Percentiles rank a stretch among this genome's conserved stretches.
Evolutionary conservation across 2,888 invertebrate genomes (phyloP).

Genomic region (Xanthia togata): DNA sequence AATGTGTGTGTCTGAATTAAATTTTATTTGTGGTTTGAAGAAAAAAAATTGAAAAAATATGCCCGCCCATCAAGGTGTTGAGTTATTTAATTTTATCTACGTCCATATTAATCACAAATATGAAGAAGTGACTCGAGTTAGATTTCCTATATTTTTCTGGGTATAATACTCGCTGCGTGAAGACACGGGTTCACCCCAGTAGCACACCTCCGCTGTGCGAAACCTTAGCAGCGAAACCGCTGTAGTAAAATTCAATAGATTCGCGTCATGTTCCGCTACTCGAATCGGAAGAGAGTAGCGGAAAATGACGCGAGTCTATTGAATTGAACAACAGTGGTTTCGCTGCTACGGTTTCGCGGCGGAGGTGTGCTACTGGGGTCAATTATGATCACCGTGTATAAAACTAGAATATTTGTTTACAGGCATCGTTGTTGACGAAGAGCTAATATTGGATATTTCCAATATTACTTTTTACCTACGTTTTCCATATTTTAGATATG

Average conservation of each 20-base stretch:
- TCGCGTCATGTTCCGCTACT: too few relatives aligned
- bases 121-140: conserved; percentile 1
- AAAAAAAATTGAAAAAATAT: conserved; percentile 6
- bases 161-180: too few relatives aligned
- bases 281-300: too few relatives aligned
- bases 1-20: conserved; percentile 16
- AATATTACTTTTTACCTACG: conserved; percentile 33
- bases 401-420: conserved; percentile 37
- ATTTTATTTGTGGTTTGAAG: not conserved
- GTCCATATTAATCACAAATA: not conserved
- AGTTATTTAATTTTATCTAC: too few relatives aligned
- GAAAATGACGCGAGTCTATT: too few relatives aligned
- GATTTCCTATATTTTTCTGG: not conserved
- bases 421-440: conserved; percentile 10
- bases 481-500: conserved; percentile 9
- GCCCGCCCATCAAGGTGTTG: conserved; percentile 13
- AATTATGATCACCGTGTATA: conserved; percentile 10
- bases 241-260: too few relatives aligned
- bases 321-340: too few relatives aligned
- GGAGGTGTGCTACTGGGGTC: too few relatives aligned
- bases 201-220: too few relatives aligned
- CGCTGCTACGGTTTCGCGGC: too few relatives aligned
- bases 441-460: conserved; percentile 25
- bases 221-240: too few relatives aligned
- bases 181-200: not conserved